Evolutionary conservation across 2,888 invertebrate genomes (phyloP), one percentile per base, ranked within the genome.

Genomic region (Drosophila yooni): DNA sequence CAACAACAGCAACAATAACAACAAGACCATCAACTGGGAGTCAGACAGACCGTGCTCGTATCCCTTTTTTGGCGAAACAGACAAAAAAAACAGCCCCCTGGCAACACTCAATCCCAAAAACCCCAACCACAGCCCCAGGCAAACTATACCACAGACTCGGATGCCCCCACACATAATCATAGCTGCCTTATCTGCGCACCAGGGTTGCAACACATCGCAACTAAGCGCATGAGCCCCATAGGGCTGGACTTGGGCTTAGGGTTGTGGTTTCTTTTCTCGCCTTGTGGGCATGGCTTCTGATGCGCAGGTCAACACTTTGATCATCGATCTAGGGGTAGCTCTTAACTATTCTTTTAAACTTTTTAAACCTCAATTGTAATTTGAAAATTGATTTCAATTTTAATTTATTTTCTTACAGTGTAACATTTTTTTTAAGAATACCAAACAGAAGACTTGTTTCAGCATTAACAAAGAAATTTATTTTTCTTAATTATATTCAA

Each of bases 161-260:
- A 62, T 56, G 56, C n/a, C 50, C 66, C 56, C 66, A 54, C 68
- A 48, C 48, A 31, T 50, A 60, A 70, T 66, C 71, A 71, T 57
- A 75, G 76, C 65, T 53, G 79, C 61, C 64, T 69, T 58, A 61
- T 40, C 74, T 52, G 56, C 51, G 38, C 76, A 21, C 40, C 70
- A 66, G 81, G 81, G 77, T 62, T 80, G 70, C 76, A 70, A 62
- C 70, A 59, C 62, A 63, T 40, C 59, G 73, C 56, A 40, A 36
- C 43, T 60, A 69, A 70, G 69, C 70, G 70, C 69, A 70, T 52
- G 69, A 69, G 60, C 68, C 34, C 29, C 40, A 69, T 15, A 34
- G 54, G 67, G 53, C 54, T 61, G 61, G 29, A 6, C 25, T 50
- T 50, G 13, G 25, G 25, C 21, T 57, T 40, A n/a, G 65, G 36